These are phyloP conservation scores for Enteromius treurensis DNA, from an alignment of 2,797 vertebrate species.

Conservation along the genomic window DNA sequence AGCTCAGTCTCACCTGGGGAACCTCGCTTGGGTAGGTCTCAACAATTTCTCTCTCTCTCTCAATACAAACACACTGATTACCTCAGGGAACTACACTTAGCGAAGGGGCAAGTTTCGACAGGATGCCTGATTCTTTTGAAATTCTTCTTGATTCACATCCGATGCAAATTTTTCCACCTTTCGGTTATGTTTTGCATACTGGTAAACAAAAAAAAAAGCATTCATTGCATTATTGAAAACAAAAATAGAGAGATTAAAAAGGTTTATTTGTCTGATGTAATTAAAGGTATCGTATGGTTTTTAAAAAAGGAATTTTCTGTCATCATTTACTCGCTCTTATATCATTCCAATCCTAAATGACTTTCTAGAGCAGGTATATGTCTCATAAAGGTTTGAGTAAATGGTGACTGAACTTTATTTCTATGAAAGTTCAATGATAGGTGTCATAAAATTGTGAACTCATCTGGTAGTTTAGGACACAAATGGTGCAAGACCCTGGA, in stretches of 20 bases:
- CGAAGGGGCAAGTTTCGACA: conserved; percentile 47
- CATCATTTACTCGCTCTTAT: not conserved
- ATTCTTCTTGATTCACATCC: conserved; percentile 2
- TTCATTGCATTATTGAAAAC: not conserved
- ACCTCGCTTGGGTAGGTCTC: conserved; percentile 75
- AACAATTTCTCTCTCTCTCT: not conserved
- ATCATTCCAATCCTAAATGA: not conserved
- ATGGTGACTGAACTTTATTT: not conserved
- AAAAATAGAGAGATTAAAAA: conserved; percentile 2
- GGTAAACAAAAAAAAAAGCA: conserved; percentile 23
- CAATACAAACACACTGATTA: not conserved
- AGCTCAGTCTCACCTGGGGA: conserved; percentile 80
- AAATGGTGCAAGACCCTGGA: not conserved
- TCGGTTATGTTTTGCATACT: conserved; percentile 42
- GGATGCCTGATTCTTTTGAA: conserved; percentile 8
- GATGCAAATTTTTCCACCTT: conserved; percentile 35
- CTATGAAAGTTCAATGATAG: not conserved
- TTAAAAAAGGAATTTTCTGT: not conserved
- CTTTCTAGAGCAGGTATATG: not conserved
- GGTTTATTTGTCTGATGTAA: not conserved
- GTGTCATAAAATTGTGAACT: not conserved
- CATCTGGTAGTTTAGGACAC: not conserved
- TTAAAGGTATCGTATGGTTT: not conserved
- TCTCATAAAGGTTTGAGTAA: not conserved
- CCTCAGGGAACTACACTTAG: not conserved